These are phyloP conservation scores for Speoplatyrhinus poulsoni DNA, from an alignment of 2,113 vertebrate genomes.

Conservation along the genomic window DNA sequence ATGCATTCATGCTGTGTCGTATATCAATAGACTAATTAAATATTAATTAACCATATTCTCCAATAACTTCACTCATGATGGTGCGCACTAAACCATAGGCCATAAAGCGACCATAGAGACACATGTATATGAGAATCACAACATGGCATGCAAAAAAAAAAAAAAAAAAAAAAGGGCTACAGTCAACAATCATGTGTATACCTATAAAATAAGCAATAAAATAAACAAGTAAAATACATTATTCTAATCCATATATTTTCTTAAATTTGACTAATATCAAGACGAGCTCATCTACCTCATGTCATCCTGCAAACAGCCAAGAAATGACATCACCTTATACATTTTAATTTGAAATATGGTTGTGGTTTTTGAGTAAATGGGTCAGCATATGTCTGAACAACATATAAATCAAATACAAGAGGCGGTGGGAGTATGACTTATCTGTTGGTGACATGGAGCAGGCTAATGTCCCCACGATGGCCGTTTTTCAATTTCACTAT, in stretches of 20 bases:
- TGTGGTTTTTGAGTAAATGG: slow-evolving; percentile 68
- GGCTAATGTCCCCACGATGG: slow-evolving; percentile 23
- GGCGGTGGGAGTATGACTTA: slow-evolving; percentile 51
- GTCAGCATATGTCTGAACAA: slow-evolving; percentile 53
- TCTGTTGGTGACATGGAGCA: slow-evolving; percentile 60
- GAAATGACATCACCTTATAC: slow-evolving; percentile 24
- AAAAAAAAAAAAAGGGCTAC: no score
- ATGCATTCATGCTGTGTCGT: no score
- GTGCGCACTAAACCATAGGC: no score
- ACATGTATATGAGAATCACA: no score
- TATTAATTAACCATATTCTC: no score
- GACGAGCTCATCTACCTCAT: background rate
- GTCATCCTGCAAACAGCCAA: slow-evolving; percentile 1
- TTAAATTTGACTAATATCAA: no score
- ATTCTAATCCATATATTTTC: no score
- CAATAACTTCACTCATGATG: no score
- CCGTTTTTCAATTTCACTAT: slow-evolving; percentile 40
- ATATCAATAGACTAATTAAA: no score
- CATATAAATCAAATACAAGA: slow-evolving; percentile 64
- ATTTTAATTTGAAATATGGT: slow-evolving; percentile 63
- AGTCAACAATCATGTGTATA: background rate
- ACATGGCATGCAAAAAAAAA: no score
- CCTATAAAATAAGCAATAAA: background rate
- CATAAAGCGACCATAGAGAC: no score
- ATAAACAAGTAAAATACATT: no score